Conservation (phyloP, 1,140 invertebrate species). For the Rhyzopertha dominica region DNA sequence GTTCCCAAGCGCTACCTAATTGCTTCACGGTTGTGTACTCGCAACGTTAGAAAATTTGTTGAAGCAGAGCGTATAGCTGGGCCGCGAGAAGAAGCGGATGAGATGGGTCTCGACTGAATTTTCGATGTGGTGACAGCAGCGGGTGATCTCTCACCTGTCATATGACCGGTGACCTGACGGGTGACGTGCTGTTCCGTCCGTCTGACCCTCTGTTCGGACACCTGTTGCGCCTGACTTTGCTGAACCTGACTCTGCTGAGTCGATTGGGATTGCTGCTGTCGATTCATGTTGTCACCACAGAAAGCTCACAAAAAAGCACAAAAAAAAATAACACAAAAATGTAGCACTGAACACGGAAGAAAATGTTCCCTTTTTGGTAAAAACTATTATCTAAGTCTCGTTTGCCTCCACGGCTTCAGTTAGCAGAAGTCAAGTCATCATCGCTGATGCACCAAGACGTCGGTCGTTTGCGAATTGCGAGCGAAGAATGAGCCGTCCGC, state of each 20-base stretch:
- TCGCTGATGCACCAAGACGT: conserved; percentile 81
- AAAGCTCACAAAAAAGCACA: conserved; percentile 33
- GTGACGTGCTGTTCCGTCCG: conserved; percentile 71
- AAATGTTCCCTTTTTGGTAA: too few species aligned
- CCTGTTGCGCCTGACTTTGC: conserved; percentile 49
- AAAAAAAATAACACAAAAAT: conserved; percentile 23
- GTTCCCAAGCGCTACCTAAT: too few species aligned
- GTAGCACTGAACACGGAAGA: too few species aligned
- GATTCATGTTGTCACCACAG: conserved; percentile 45
- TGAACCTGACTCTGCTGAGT: conserved; percentile 49
- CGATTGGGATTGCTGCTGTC: conserved; percentile 45
- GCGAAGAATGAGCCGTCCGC: conserved; percentile 59
- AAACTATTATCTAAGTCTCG: too few species aligned
- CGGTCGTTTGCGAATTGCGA: conserved; percentile 81
- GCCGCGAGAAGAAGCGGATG: too few species aligned
- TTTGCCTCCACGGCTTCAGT: conserved; percentile 59
- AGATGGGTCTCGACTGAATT: too few species aligned
- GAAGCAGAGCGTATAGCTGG: too few species aligned
- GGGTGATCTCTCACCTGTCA: conserved; percentile 65
- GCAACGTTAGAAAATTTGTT: too few species aligned
- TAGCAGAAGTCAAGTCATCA: conserved; percentile 76
- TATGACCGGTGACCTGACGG: conserved; percentile 69
- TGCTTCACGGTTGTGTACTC: too few species aligned
- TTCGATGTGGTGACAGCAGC: too few species aligned
- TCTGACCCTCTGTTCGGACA: conserved; percentile 61